Base-by-base conservation (phyloP, 64 coral and sea anemone genomes). In the Montipora efflorescens region DNA sequence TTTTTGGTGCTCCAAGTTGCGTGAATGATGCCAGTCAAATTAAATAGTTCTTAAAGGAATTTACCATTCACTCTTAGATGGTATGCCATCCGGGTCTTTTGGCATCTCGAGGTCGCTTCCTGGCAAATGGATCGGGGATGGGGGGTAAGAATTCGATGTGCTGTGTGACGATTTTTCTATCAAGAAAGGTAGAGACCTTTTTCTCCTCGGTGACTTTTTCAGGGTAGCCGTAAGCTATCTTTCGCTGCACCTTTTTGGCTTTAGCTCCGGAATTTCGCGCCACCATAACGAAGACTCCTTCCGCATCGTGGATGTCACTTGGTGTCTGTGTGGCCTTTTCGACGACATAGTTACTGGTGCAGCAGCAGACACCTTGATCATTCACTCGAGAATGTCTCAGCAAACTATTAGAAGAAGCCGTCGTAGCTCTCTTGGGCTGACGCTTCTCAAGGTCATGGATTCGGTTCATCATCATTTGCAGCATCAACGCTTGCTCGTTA, bases 241-340 rank as follows among this genome's bases (percentile, higher is more conserved):
- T 76, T 13, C 76, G 75, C 25, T 93, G 83, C 12, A 93, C 92
- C 67, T 93, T 75, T 16, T 87, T 85, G 15, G 86, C 92, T 81
- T 79, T 76, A 7, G 76, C 83, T 20, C 86, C 74, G 59, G 85
- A 87, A 48, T 88, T 88, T 64, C 77, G 76, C 0, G 84, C 76
- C 1, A 93, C 92, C 55, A 93, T 67, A 1, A 93, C 84, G 21
- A 80, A 93, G 7, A 93, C 92, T 3, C 92, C 92, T 93, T 93
- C 92, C 14, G 67, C 80, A 11, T 87, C 84, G 75, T 93, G 92
- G 47, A 66, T 50, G 4, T 88, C 67, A 70, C 79, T 79, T 8
- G 92, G 92, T 13, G 92, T 93, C 52, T 93, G 92, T 4, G 92
- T 93, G n/a, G 92, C 92, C 74, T 93, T 93, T 48, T 93, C 92